phyloP scores from a whole-genome alignment of 2,888 invertebrate species.

The Opisthograptis luteolata region DNA sequence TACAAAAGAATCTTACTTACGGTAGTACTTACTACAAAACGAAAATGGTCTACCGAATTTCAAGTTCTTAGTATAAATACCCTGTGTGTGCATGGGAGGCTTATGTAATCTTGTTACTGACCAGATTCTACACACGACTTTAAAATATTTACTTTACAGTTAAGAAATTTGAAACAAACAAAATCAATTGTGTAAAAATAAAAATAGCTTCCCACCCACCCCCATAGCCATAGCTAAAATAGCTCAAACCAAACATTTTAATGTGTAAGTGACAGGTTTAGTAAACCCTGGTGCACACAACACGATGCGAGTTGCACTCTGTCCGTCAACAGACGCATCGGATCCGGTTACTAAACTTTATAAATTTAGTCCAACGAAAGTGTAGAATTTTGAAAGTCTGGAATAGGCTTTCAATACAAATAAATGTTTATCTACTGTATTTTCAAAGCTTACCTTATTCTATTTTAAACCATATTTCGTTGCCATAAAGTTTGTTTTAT shows the following conservation, averaged over 20 bases:
- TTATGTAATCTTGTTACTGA: background rate
- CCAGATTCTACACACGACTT: background rate
- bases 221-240: background rate
- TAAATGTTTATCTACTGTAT: background rate
- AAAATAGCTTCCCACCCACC: background rate
- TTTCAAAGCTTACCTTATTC: background rate
- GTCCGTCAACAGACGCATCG: conserved; percentile 27
- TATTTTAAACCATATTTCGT: background rate
- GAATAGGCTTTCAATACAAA: background rate
- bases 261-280: conserved; percentile 31
- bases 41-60: too few species aligned
- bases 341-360: conserved; percentile 28
- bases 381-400: background rate
- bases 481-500: background rate
- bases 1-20: too few species aligned
- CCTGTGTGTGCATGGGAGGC: background rate
- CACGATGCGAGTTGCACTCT: conserved; percentile 10
- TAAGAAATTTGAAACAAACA: conserved; percentile 2
- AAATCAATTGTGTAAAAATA: background rate
- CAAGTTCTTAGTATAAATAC: background rate
- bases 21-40: too few species aligned
- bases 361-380: background rate
- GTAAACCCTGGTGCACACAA: conserved; percentile 21
- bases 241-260: conserved; percentile 1
- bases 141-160: conserved; percentile 10